Evolutionary conservation across 2,113 vertebrate genomes (phyloP), one percentile per base, ranked within the genome.

Genomic region (Chunga burmeisteri): DNA sequence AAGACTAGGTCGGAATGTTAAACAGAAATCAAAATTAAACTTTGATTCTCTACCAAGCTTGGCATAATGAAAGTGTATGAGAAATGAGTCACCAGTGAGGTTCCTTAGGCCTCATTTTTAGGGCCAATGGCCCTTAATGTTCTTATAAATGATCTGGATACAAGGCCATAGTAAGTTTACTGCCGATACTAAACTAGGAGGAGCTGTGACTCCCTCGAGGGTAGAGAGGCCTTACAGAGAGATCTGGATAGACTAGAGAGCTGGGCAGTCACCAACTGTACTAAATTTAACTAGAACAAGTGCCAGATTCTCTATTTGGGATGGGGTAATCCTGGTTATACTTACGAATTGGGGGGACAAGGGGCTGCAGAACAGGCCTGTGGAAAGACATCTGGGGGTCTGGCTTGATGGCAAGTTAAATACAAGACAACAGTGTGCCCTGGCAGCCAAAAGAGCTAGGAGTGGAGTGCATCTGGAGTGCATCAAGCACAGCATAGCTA

Each of bases 331-430:
- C 15, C 26, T 27, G 14, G 7, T 58, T 72, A 58, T 16, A 23
- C 0, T 0, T 65, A 32, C 14, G 44, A 58, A 36, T 0, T 27
- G 4, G 13, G 6, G 16, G 19, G 38, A n/a, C 2, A 2, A 62
- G 20, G 62, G 4, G 8, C 12, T 78, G 14, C 11, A 71, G 14
- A 36, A 2, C 3, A 71, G 11, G 11, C 11, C 10, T 3, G 1
- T 10, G 20, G 46, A 61, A 68, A 70, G 25, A 47, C 3, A 62
- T 26, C 23, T 77, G 5, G 19, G 5, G 1, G 7, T 27, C 20
- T 62, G 38, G 7, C 3, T 32, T 63, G 49, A 30, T 42, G 25
- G 29, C 16, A 70, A 63, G 40, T 55, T 70, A 13, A 77, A 30
- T 47, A 38, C 14, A 23, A 34, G 16, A 8, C 38, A 38, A 38